phyloP scores from a whole-genome alignment of 2,888 invertebrate species.

The Tiphia femorata region DNA sequence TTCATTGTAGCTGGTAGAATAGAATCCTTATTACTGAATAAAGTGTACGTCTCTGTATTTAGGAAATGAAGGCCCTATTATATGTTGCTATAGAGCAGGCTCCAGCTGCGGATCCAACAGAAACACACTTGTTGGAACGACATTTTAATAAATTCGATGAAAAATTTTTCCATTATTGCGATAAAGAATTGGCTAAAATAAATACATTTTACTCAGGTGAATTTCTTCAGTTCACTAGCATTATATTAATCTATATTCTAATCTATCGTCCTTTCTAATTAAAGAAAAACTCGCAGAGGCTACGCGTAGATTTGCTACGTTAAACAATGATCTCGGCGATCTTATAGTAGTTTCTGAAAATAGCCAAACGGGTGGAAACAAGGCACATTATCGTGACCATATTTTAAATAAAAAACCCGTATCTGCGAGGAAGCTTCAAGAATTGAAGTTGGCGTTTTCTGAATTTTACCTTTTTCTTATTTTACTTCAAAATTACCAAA shows the following conservation, averaged over 20 bases:
- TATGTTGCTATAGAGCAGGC: slow-evolving; percentile 84
- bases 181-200: slow-evolving; percentile 88
- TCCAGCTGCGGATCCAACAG: slow-evolving; percentile 81
- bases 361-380: slow-evolving; percentile 28
- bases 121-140: slow-evolving; percentile 77
- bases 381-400: slow-evolving; percentile 45
- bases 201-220: slow-evolving; percentile 86
- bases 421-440: slow-evolving; percentile 80
- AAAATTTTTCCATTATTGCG: slow-evolving; percentile 86
- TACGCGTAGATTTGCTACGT: slow-evolving; percentile 81
- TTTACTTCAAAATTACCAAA: slow-evolving; percentile 89
- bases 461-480: slow-evolving; percentile 91
- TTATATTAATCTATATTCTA: not conserved
- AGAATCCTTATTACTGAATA: no score
- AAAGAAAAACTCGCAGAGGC: slow-evolving; percentile 90
- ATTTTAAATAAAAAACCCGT: slow-evolving; percentile 62
- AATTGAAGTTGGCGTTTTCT: slow-evolving; percentile 88
- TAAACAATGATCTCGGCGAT: slow-evolving; percentile 79
- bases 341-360: slow-evolving; percentile 68
- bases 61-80: slow-evolving; percentile 89
- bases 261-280: not conserved
- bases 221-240: not conserved
- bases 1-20: no score
- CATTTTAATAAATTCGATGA: slow-evolving; percentile 87
- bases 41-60: no score